phyloP scores from a whole-genome alignment of 2,888 invertebrate species.

The Rhingia campestris region DNA sequence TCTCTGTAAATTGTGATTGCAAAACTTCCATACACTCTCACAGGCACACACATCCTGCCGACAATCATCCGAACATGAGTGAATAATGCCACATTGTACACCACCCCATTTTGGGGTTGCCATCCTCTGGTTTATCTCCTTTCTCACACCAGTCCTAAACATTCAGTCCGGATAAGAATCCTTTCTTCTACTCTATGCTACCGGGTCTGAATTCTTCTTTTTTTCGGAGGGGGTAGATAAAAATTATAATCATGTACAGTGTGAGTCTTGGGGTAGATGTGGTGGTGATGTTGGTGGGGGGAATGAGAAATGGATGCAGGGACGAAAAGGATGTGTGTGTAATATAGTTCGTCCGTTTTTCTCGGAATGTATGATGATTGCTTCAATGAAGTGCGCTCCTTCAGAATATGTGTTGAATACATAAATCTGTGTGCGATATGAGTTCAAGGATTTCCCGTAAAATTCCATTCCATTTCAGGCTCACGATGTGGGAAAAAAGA shows the following conservation, averaged over 20 bases:
- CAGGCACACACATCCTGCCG: background rate
- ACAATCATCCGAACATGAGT: conserved; percentile 7
- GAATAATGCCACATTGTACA: conserved; percentile 36
- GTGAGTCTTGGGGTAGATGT: background rate
- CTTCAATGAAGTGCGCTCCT: conserved; percentile 73
- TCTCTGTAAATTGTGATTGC: conserved; percentile 61
- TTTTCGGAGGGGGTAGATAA: conserved; percentile 36
- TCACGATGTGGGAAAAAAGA: conserved; percentile 34
- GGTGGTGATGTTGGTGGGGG: background rate
- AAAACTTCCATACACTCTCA: conserved; percentile 29
- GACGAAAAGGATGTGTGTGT: conserved; percentile 19
- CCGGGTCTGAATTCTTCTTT: conserved; percentile 11
- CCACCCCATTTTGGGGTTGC: conserved; percentile 40
- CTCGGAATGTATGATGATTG: conserved; percentile 72
- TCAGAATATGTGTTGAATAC: conserved; percentile 70
- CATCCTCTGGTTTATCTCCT: conserved; percentile 45
- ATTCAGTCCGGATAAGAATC: conserved; percentile 50
- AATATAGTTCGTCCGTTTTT: conserved; percentile 51
- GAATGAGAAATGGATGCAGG: conserved; percentile 16
- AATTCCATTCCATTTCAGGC: conserved; percentile 45
- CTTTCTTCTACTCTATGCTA: conserved; percentile 7
- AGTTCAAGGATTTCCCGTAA: conserved; percentile 68
- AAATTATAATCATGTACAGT: conserved; percentile 63
- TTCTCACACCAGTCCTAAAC: conserved; percentile 45
- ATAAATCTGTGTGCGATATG: conserved; percentile 71